These are phyloP conservation scores for Macheiramphus alcinus DNA, from an alignment of 2,113 vertebrate species.

Conservation along the genomic window DNA sequence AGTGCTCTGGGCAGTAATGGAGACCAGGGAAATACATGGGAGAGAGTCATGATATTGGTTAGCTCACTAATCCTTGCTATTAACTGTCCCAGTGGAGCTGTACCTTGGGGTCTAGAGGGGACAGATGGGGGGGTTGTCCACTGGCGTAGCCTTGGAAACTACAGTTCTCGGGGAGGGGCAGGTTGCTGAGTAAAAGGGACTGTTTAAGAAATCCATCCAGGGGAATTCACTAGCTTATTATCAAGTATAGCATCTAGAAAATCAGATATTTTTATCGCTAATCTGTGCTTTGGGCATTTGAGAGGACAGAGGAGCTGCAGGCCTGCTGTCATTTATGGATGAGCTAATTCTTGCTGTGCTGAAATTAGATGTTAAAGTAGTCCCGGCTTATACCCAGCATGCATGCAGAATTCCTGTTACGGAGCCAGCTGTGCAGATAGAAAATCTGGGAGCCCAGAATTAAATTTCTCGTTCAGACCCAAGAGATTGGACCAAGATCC, in stretches of 20 bases:
- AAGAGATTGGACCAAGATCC: neutral
- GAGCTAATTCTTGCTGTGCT: constrained; percentile 54
- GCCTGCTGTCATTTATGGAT: constrained; percentile 59
- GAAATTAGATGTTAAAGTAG: constrained; percentile 47
- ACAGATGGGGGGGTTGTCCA: neutral
- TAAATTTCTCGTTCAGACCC: neutral
- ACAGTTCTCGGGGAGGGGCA: neutral
- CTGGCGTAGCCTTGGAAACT: neutral
- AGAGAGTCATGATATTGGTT: neutral
- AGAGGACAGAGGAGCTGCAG: constrained; percentile 47
- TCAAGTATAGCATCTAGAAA: constrained; percentile 40
- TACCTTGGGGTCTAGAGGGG: neutral
- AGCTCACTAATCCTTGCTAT: neutral
- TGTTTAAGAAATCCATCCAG: constrained; percentile 9
- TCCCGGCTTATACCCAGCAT: constrained; percentile 5
- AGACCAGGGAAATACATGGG: neutral
- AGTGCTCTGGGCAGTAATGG: neutral
- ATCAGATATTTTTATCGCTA: constrained; percentile 39
- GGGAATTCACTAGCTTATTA: constrained; percentile 42
- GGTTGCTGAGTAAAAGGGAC: neutral
- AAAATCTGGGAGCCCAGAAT: constrained; percentile 26
- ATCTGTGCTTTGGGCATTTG: constrained; percentile 37
- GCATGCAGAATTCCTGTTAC: constrained; percentile 13
- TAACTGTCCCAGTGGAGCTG: neutral
- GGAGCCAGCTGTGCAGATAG: constrained; percentile 6